Evolutionary conservation across 2,113 vertebrate species (phyloP).

Genomic region (Albula goreensis): DNA sequence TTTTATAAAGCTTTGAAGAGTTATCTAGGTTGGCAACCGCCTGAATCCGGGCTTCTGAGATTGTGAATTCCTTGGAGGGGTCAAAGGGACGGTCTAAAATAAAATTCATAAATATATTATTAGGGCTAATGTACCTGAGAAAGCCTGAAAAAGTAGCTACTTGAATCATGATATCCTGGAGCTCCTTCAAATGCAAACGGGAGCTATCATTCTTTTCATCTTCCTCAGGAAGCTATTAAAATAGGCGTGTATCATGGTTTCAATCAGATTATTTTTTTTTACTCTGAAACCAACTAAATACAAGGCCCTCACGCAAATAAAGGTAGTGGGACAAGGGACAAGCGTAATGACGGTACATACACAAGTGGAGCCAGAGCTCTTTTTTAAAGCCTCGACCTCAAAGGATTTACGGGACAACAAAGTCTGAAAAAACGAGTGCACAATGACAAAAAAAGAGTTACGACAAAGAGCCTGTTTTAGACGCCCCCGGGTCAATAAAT

Average conservation of each 20-base stretch:
- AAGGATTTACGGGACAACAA: slow-evolving; percentile 59
- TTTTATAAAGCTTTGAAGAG: not conserved
- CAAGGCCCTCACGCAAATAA: too few relatives aligned
- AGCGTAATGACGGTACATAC: too few relatives aligned
- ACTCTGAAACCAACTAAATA: not conserved
- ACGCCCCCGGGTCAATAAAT: slow-evolving; percentile 58
- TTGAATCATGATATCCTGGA: not conserved
- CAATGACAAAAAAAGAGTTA: slow-evolving; percentile 63
- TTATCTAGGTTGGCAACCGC: not conserved
- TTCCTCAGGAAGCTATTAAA: too few relatives aligned
- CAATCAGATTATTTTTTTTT: not conserved
- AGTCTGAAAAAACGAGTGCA: slow-evolving; percentile 52
- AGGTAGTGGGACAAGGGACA: too few relatives aligned
- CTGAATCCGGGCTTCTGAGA: not conserved
- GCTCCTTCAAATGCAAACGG: not conserved
- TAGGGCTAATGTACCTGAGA: not conserved
- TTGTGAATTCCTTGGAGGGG: not conserved
- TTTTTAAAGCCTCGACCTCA: slow-evolving; percentile 56
- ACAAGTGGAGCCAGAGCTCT: slow-evolving; percentile 1
- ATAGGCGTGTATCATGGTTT: not conserved
- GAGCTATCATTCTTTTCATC: not conserved
- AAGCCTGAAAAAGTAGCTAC: not conserved
- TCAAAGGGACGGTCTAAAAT: not conserved
- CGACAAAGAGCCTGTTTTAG: slow-evolving; percentile 42
- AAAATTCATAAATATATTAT: not conserved